phyloP scores from a whole-genome alignment of 2,888 invertebrate species.

The Argyra leucocephala region DNA sequence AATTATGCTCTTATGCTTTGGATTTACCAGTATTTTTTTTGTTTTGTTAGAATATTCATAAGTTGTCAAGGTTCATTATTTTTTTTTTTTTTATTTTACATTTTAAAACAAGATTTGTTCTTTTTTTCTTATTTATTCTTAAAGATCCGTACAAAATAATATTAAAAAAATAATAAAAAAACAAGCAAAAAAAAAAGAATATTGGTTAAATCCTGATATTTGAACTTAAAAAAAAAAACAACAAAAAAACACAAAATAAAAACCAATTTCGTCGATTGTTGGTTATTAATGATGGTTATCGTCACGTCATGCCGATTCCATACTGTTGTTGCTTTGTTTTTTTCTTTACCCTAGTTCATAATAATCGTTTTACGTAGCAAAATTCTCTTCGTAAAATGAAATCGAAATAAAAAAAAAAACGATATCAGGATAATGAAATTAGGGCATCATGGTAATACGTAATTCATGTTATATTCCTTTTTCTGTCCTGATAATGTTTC shows the following conservation, averaged over 20 bases:
- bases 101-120: too few species aligned
- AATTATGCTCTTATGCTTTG: too few species aligned
- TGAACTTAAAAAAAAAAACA: background rate
- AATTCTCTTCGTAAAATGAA: too few species aligned
- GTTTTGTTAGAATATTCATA: too few species aligned
- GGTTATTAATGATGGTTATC: conserved; percentile 3
- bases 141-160: too few species aligned
- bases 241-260: background rate
- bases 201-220: background rate
- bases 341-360: background rate
- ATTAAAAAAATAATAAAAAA: too few species aligned
- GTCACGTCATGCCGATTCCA: background rate
- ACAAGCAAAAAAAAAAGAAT: background rate
- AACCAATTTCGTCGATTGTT: background rate
- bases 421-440: conserved; percentile 3
- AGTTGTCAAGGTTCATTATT: too few species aligned
- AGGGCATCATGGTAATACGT: background rate
- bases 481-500: background rate
- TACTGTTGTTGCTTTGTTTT: background rate
- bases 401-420: background rate
- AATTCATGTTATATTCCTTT: background rate
- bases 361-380: background rate
- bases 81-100: too few species aligned
- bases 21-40: too few species aligned
- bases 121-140: too few species aligned